These are phyloP conservation scores for Heliconius himera DNA, from an alignment of 1,140 invertebrate species.

Conservation along the genomic window DNA sequence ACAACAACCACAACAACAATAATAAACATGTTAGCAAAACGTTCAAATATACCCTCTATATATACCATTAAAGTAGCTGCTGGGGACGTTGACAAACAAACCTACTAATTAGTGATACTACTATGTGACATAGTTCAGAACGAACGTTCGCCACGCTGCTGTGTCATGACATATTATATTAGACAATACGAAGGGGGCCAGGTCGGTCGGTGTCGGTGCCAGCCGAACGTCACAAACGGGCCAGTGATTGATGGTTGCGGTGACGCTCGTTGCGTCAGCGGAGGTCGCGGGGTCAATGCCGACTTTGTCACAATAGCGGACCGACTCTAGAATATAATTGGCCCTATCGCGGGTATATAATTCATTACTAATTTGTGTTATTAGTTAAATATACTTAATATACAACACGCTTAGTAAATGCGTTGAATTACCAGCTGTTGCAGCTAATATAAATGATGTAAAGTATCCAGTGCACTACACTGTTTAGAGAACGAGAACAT, in stretches of 20 bases:
- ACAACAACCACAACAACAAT: not conserved
- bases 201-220: constrained; percentile 42
- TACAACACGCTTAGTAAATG: not conserved
- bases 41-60: constrained; percentile 14
- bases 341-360: not conserved
- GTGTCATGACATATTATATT: constrained; percentile 34
- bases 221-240: constrained; percentile 62
- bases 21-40: not conserved
- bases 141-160: constrained; percentile 15
- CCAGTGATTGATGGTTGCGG: constrained; percentile 70
- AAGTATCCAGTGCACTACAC: too few species aligned
- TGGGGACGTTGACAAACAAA: constrained; percentile 33
- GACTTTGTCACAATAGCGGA: constrained; percentile 27
- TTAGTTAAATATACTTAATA: not conserved
- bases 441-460: too few species aligned
- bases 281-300: constrained; percentile 74
- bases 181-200: constrained; percentile 45
- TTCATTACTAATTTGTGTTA: not conserved
- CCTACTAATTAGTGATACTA: constrained; percentile 25
- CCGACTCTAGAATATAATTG: constrained; percentile 9
- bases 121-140: constrained; percentile 18
- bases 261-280: constrained; percentile 66
- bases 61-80: constrained; percentile 19
- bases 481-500: too few species aligned
- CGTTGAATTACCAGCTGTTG: not conserved